Conservation (phyloP, 2,113 vertebrate genomes). For the Phaethon lepturus region DNA sequence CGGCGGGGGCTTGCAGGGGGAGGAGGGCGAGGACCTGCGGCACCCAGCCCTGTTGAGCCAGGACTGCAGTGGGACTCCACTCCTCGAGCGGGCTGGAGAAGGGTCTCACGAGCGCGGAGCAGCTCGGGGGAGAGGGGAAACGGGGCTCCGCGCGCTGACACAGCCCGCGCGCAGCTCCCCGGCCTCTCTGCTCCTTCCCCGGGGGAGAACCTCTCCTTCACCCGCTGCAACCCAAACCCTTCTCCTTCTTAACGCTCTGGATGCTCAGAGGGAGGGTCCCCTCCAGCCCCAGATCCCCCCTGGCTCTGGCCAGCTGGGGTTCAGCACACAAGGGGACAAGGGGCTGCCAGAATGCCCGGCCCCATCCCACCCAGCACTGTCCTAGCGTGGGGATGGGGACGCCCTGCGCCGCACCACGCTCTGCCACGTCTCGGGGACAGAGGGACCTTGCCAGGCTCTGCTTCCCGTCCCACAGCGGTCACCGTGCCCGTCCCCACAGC, state of each 20-base stretch:
- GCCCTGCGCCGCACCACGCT: accelerated
- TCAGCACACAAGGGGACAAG: neutral
- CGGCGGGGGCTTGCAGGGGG: neutral
- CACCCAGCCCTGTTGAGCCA: neutral
- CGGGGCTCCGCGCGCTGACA: accelerated
- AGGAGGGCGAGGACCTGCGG: neutral
- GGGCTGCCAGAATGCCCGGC: neutral
- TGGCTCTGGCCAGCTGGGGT: neutral
- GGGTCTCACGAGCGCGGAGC: accelerated
- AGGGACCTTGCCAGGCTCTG: neutral
- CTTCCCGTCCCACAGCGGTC: accelerated
- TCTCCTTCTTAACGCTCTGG: neutral
- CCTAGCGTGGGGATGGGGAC: neutral
- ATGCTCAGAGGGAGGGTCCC: neutral
- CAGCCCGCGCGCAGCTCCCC: neutral
- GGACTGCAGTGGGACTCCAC: neutral
- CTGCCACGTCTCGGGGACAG: accelerated
- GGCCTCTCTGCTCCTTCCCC: accelerated
- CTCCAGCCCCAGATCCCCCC: neutral
- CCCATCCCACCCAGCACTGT: too few relatives aligned
- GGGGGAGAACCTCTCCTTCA: neutral
- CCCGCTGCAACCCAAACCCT: neutral
- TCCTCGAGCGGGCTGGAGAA: neutral
- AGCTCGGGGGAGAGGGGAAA: neutral
- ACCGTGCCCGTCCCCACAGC: neutral